Conservation (phyloP, 2,113 vertebrate species). For the Hepsetus odoe region DNA sequence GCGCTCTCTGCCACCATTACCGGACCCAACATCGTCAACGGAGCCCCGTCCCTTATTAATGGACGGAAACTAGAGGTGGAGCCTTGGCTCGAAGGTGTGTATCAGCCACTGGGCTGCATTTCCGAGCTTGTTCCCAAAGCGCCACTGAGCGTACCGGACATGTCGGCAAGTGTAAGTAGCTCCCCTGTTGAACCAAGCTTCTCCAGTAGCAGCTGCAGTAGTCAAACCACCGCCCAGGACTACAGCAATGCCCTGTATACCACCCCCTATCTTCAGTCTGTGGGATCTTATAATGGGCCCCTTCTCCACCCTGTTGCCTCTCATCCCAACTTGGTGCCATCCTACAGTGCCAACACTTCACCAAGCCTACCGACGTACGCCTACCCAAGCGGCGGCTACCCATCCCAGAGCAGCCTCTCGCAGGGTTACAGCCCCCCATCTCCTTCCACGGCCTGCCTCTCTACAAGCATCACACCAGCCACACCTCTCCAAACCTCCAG, state of each 20-base stretch:
- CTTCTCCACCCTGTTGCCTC: slow-evolving; percentile 78
- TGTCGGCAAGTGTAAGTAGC: slow-evolving; percentile 91
- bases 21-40: slow-evolving; percentile 65
- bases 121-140: slow-evolving; percentile 80
- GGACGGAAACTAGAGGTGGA: slow-evolving; percentile 93
- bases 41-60: slow-evolving; percentile 78
- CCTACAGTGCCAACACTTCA: slow-evolving; percentile 87
- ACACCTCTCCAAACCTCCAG: slow-evolving; percentile 90
- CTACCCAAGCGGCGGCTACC: slow-evolving; percentile 90
- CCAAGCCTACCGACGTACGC: slow-evolving; percentile 93
- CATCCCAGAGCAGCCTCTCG: slow-evolving; percentile 88
- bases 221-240: slow-evolving; percentile 92
- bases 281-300: slow-evolving; percentile 87
- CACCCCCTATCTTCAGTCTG: slow-evolving; percentile 91
- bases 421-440: slow-evolving; percentile 92
- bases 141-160: slow-evolving; percentile 86
- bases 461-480: slow-evolving; percentile 92
- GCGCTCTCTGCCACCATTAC: slow-evolving; percentile 56
- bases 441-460: slow-evolving; percentile 89
- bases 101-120: slow-evolving; percentile 93
- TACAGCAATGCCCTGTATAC: slow-evolving; percentile 90
- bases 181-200: slow-evolving; percentile 94
- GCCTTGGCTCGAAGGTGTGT: slow-evolving; percentile 93
- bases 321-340: slow-evolving; percentile 85
- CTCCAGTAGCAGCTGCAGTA: slow-evolving; percentile 92